Conservation (phyloP, 1,140 invertebrate genomes). For the Scaptomyza montana region DNA sequence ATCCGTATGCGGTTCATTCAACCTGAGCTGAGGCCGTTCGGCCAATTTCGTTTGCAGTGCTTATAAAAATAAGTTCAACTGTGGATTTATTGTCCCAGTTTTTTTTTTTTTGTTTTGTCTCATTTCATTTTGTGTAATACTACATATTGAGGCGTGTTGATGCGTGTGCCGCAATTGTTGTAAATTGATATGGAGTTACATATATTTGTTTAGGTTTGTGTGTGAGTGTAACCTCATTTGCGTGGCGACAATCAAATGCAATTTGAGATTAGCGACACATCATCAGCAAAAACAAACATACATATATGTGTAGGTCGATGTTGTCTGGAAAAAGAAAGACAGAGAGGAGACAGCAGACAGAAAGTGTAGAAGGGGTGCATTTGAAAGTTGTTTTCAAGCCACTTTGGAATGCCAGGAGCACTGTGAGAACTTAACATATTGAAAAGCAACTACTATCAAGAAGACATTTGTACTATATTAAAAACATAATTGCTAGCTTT, state of each 20-base stretch:
- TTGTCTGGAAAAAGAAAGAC: background rate
- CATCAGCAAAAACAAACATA: background rate
- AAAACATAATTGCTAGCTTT: too few relatives aligned
- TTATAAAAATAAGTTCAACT: slow-evolving; percentile 64
- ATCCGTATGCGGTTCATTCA: slow-evolving; percentile 55
- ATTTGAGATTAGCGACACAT: slow-evolving; percentile 60
- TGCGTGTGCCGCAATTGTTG: slow-evolving; percentile 50
- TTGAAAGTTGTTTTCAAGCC: slow-evolving; percentile 37
- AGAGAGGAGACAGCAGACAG: too few relatives aligned
- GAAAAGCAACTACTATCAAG: too few relatives aligned
- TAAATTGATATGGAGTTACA: slow-evolving; percentile 56
- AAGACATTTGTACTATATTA: too few relatives aligned
- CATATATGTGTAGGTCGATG: slow-evolving; percentile 11
- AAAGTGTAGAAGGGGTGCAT: background rate
- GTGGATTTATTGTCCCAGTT: slow-evolving; percentile 14
- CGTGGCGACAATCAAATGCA: slow-evolving; percentile 53
- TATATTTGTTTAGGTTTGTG: background rate
- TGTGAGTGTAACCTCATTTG: slow-evolving; percentile 42
- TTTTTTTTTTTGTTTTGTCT: background rate
- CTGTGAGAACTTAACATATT: background rate
- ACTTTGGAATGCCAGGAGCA: too few relatives aligned
- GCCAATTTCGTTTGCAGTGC: slow-evolving; percentile 44
- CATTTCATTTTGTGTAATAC: too few relatives aligned
- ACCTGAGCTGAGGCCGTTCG: slow-evolving; percentile 27
- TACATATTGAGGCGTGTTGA: background rate